These are phyloP conservation scores for Leucophenga maculata DNA, from an alignment of 2,888 invertebrate species.

Conservation along the genomic window DNA sequence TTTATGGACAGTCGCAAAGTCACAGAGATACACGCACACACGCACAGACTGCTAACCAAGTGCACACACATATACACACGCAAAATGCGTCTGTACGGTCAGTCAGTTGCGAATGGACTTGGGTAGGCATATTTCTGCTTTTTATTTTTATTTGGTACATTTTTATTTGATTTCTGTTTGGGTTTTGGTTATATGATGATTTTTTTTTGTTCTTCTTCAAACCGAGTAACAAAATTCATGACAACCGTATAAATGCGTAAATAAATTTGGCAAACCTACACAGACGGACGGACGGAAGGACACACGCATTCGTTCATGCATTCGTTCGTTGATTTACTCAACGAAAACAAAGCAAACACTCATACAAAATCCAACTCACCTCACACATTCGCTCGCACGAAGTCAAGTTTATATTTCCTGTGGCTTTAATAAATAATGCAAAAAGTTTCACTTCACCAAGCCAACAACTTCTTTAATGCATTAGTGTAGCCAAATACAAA, in stretches of 20 bases:
- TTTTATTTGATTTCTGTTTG: conserved; percentile 9
- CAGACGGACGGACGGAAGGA: too few species aligned
- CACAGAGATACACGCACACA: conserved; percentile 41
- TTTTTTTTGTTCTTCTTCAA: background rate
- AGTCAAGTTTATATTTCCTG: conserved; percentile 42
- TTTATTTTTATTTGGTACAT: conserved; percentile 11
- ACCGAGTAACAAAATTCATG: conserved; percentile 37
- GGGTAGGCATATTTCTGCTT: conserved; percentile 25
- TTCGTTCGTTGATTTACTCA: background rate
- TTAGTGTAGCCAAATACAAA: background rate
- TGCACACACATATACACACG: background rate
- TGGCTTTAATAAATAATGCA: conserved; percentile 57
- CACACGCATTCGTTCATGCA: background rate
- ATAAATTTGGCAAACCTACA: conserved; percentile 49
- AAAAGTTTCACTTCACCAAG: conserved; percentile 46
- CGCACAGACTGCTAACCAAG: background rate
- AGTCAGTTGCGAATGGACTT: background rate
- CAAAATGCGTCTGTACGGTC: background rate
- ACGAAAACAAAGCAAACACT: background rate
- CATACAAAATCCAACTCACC: conserved; percentile 15
- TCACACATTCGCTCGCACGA: conserved; percentile 18
- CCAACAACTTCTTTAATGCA: conserved; percentile 36
- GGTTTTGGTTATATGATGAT: background rate
- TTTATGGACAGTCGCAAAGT: conserved; percentile 61
- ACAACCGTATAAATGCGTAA: conserved; percentile 64